These are phyloP conservation scores for Metallyticus violacea DNA, from an alignment of 2,888 invertebrate genomes.

Conservation along the genomic window DNA sequence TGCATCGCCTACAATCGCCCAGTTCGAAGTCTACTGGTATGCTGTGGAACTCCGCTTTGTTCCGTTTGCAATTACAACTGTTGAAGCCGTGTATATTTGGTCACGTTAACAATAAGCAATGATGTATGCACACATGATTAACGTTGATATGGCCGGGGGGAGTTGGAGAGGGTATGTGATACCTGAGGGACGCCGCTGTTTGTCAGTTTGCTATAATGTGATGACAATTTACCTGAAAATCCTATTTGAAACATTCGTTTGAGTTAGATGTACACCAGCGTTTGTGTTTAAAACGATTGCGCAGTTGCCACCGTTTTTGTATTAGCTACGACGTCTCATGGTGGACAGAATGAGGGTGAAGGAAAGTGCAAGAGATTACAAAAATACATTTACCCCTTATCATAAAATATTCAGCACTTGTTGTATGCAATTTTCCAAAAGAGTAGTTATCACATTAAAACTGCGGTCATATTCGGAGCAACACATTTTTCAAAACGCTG, in stretches of 20 bases:
- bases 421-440: too few species aligned
- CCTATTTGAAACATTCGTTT: neutral
- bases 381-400: too few species aligned
- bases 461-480: too few species aligned
- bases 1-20: neutral
- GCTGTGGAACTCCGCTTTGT: neutral
- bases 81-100: neutral
- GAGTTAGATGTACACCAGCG: neutral
- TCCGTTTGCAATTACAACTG: neutral
- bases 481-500: too few species aligned
- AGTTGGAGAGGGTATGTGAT: neutral
- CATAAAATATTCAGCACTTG: too few species aligned
- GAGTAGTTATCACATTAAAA: too few species aligned
- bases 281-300: neutral
- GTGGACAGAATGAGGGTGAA: too few species aligned
- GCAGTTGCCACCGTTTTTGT: too few species aligned
- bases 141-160: neutral
- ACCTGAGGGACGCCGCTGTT: too few species aligned
- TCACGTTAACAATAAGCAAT: neutral
- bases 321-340: too few species aligned
- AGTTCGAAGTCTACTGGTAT: neutral
- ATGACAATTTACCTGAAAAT: neutral
- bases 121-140: neutral
- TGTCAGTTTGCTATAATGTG: neutral
- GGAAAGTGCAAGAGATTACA: too few species aligned